Percentiles rank a stretch among this genome's conserved stretches.
phyloP scores from a whole-genome alignment of 2,888 invertebrate species.

The Xestia sexstrigata region DNA sequence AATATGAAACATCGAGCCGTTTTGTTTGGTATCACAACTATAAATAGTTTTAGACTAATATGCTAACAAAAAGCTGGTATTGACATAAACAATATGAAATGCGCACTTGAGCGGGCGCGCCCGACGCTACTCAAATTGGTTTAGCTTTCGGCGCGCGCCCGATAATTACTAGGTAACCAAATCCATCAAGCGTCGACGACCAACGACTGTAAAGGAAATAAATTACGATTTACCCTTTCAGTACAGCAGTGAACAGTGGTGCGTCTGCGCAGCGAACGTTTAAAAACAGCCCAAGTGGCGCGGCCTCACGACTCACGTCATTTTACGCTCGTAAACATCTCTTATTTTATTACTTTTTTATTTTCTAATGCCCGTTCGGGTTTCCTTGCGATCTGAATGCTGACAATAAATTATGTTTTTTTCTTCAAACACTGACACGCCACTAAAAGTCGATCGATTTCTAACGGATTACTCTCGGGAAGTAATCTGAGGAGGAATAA shows the following conservation, averaged over 20 bases:
- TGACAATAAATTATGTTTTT: conserved; percentile 90
- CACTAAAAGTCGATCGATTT: conserved; percentile 90
- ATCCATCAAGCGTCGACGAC: conserved; percentile 82
- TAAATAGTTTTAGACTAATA: conserved; percentile 77
- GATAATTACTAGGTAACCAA: conserved; percentile 87
- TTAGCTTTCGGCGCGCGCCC: conserved; percentile 86
- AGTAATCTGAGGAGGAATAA: conserved; percentile 88
- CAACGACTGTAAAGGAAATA: conserved; percentile 83
- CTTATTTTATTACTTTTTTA: conserved; percentile 90
- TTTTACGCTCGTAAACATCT: conserved; percentile 90
- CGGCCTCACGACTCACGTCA: conserved; percentile 86
- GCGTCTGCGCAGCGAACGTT: conserved; percentile 77
- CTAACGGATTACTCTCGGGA: conserved; percentile 89
- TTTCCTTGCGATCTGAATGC: conserved; percentile 89
- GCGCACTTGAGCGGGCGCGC: conserved; percentile 82
- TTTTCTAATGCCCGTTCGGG: conserved; percentile 89
- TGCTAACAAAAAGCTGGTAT: conserved; percentile 81
- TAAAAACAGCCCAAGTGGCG: conserved; percentile 84
- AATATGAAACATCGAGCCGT: conserved; percentile 50
- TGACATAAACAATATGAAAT: conserved; percentile 86
- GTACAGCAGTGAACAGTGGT: conserved; percentile 74
- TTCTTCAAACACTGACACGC: conserved; percentile 89
- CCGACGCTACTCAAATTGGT: conserved; percentile 81
- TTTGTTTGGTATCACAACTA: conserved; percentile 73
- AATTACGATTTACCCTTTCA: conserved; percentile 84